phyloP scores from a whole-genome alignment of 2,797 vertebrate genomes.

The Sitta carolinensis region DNA sequence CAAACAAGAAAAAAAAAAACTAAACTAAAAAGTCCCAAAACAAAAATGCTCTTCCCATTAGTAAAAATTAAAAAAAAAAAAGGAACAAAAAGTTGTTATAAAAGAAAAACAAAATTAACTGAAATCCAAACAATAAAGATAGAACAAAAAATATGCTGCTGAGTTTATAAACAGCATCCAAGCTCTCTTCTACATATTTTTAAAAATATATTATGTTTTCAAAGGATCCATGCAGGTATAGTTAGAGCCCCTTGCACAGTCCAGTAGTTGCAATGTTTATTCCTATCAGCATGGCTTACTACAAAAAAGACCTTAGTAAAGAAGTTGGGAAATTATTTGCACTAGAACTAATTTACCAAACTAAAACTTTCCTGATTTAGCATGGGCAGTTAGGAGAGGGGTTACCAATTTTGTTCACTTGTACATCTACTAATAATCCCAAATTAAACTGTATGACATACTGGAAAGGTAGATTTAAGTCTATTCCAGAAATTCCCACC shows the following conservation, averaged over 20 bases:
- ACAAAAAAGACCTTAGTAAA: background rate
- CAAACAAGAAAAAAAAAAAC: no score
- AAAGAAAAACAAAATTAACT: background rate
- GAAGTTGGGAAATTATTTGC: background rate
- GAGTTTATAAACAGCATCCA: background rate
- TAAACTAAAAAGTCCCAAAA: background rate
- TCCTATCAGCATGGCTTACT: background rate
- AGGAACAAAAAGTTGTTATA: background rate
- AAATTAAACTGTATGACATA: background rate
- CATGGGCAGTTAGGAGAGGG: background rate
- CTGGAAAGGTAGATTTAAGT: background rate
- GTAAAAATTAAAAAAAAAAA: background rate
- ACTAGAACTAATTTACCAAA: background rate
- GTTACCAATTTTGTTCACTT: background rate
- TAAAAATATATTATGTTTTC: background rate
- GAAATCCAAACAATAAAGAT: background rate
- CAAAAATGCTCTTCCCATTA: background rate
- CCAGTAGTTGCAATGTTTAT: background rate
- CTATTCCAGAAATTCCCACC: background rate
- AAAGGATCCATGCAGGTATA: background rate
- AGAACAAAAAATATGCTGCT: background rate
- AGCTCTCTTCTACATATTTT: background rate
- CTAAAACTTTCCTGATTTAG: background rate
- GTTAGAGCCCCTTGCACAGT: background rate
- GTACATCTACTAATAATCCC: background rate